Base-by-base conservation (phyloP, 2,888 invertebrate genomes). In the Pyrrhia umbra region DNA sequence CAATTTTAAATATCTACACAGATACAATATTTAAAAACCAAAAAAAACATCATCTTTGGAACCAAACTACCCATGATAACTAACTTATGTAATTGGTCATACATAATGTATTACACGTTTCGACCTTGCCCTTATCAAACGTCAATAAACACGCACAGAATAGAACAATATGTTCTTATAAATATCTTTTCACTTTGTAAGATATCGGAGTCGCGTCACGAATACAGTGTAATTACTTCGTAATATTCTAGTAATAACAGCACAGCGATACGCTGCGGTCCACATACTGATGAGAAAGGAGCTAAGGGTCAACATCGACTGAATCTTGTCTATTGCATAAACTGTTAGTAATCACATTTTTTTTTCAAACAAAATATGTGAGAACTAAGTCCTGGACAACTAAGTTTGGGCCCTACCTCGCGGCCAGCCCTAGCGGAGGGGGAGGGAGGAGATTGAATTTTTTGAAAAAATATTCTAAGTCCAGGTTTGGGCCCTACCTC, bases 181-280 rank as follows among this genome's bases (percentile, higher is more conserved):
- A n/a, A 4, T 34, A 15, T 52, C 4, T 71, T 67, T 43, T 37
- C 25, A 25, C 21, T 40, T 23, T 5, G 9, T 13, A 1, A 13
- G 6, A n/a, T 71, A 72, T 66, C 30, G 18, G 16, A 68, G 42
- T 50, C 47, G 0, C 15, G 15, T 54, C 68, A 72, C 68, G 68
- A 15, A 45, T 15, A 21, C 39, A 15, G 8, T 72, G 73, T 68
- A 66, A 68, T 55, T 65, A 72, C 67, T 50, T 65, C 6, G 55
- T 40, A 43, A 68, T 72, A 45, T 65, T 68, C 39, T 65, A 5
- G 43, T 55, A 45, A 68, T 65, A 68, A 39, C 49, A 34, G 25
- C 25, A 6, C 8, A 37, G n/a, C n/a, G n/a, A 23, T 18, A 13
- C 5, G 1, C 23, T 18, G 30, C 37, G 42, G 9, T 16, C 21